phyloP scores from a whole-genome alignment of 2,888 invertebrate species.

The Phortica okadai region DNA sequence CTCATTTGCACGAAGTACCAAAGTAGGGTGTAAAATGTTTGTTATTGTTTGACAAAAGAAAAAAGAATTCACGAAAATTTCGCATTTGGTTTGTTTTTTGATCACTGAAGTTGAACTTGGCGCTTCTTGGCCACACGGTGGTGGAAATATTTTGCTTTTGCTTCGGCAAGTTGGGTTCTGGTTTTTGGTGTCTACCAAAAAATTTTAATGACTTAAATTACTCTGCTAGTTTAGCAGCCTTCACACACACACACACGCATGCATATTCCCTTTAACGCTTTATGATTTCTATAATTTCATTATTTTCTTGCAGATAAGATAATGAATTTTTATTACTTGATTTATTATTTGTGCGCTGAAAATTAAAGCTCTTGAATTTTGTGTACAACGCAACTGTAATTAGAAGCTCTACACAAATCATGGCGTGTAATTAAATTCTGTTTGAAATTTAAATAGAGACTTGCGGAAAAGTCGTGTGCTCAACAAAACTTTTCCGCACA shows the following conservation, averaged over 20 bases:
- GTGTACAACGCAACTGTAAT: not conserved
- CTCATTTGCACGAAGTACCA: too few relatives aligned
- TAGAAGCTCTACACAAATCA: not conserved
- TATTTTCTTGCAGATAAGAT: constrained; percentile 52
- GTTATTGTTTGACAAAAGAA: too few relatives aligned
- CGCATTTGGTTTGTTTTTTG: constrained; percentile 18
- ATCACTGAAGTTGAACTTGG: constrained; percentile 24
- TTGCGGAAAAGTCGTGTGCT: not conserved
- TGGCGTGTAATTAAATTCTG: constrained; percentile 36
- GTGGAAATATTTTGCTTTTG: not conserved
- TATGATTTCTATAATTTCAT: constrained; percentile 50
- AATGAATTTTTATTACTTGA: constrained; percentile 42
- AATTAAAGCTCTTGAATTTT: constrained; percentile 1
- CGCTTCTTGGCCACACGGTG: not conserved
- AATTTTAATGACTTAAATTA: constrained; percentile 54
- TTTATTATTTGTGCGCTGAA: constrained; percentile 10
- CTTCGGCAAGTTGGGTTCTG: not conserved
- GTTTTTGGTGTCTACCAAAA: constrained; percentile 12
- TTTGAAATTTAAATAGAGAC: constrained; percentile 42
- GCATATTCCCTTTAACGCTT: constrained; percentile 29
- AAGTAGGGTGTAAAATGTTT: too few relatives aligned
- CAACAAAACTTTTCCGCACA: not conserved
- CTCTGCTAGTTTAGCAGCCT: constrained; percentile 38
- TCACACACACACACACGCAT: constrained; percentile 5
- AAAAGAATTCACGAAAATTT: not conserved